A percentile compares a stretch with the other conserved stretches of the same genome.
phyloP scores from a whole-genome alignment of 2,888 invertebrate species.

The Meliscaeva auricollis region DNA sequence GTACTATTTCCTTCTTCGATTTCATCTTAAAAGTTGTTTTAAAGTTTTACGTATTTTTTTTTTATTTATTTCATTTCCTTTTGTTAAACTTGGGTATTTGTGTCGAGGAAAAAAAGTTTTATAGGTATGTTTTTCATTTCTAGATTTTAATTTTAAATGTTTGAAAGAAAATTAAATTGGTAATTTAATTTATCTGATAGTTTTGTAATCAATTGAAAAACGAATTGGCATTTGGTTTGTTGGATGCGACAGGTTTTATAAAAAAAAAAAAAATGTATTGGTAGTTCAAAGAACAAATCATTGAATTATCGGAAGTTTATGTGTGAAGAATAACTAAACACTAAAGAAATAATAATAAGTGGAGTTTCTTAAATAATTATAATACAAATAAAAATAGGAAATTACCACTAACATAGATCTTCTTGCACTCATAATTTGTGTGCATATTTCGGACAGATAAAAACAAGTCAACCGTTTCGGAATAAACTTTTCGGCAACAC shows the following conservation, averaged over 20 bases:
- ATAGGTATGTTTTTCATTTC: constrained; percentile 21
- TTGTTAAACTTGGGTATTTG: constrained; percentile 7
- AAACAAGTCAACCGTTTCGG: no score
- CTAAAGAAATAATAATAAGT: no score
- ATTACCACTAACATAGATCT: no score
- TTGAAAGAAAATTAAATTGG: constrained; percentile 38
- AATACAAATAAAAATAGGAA: no score
- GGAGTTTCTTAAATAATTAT: no score
- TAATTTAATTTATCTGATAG: constrained; percentile 52
- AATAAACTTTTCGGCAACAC: no score
- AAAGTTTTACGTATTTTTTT: constrained; percentile 12
- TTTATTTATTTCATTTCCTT: constrained; percentile 4
- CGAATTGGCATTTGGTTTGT: constrained; percentile 29
- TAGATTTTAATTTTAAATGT: constrained; percentile 30
- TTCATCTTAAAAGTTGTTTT: constrained; percentile 46
- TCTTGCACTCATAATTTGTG: no score
- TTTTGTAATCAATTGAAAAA: constrained; percentile 45
- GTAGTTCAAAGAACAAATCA: neutral
- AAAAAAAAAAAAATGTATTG: neutral
- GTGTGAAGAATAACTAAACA: no score
- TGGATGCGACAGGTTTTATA: neutral
- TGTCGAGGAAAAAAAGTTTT: constrained; percentile 7
- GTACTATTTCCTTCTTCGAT: constrained; percentile 24
- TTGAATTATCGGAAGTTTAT: neutral
- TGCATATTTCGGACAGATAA: no score